Evolutionary conservation across 2,113 vertebrate genomes (phyloP), one percentile per base, ranked within the genome.

Genomic region (Centrocercus urophasianus): DNA sequence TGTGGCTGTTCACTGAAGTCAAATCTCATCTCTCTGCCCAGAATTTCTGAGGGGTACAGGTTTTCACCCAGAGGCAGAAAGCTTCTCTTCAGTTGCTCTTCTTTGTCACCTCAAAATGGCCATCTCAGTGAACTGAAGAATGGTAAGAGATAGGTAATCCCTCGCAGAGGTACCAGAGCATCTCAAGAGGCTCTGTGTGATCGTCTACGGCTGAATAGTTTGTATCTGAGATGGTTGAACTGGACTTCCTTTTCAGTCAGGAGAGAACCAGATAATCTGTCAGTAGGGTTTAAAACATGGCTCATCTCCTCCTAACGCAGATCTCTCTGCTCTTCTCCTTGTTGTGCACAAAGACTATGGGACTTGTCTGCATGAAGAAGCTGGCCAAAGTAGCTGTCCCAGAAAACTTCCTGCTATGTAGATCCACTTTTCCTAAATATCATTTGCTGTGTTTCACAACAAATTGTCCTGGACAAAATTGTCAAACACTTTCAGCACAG

Each of bases 131-230:
- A 60, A 80, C 92, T 81, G 65, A 52, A 57, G 72, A 86, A 93
- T 60, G 92, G 79, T 95, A 96, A 94, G 90, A 86, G 16, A 70
- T 19, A 70, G 19, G 65, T 7, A 16, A 85, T 32, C 42, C 17
- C 59, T 50, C 3, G 1, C 8, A 59, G 50, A 82, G 89, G 85
- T 34, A 16, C 45, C 52, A 87, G 85, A 85, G 38, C 24, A 28
- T 73, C 36, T 87, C 40, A 67, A 52, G 63, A 72, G 34, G 30
- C 45, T 75, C 17, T 38, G 16, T 34, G 52, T 75, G 32, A 32
- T 59, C 82, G 28, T 38, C 57, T 75, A 2, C 30, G 21, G 21
- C 19, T 28, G 40, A 54, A 27, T 6, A 76, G n/a, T 86, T 89
- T 70, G n/a, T 43, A 73, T 32, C 64, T 45, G 59, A 65, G 67